Percentiles rank a stretch among this genome's conserved stretches.
Conservation (phyloP, 2,888 invertebrate species). For the Andrena flavipes region DNA sequence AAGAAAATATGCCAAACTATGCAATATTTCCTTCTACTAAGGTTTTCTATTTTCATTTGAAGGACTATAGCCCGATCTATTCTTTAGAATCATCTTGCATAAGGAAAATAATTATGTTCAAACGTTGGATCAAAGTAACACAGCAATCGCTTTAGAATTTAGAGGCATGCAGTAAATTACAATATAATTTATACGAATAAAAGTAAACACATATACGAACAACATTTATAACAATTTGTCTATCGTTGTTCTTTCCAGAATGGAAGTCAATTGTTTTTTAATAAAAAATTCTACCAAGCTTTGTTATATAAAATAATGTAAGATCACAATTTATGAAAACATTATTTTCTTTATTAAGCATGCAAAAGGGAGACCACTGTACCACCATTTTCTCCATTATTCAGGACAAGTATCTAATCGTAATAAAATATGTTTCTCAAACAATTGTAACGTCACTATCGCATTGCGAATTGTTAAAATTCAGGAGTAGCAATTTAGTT, state of each 20-base stretch:
- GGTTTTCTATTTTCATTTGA: too few relatives aligned
- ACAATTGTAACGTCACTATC: background rate
- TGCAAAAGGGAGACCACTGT: conserved; percentile 32
- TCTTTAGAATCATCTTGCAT: conserved; percentile 18
- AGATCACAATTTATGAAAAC: conserved; percentile 14
- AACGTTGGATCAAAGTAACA: conserved; percentile 19
- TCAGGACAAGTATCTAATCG: conserved; percentile 16
- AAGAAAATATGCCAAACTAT: too few relatives aligned
- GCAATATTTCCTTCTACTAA: too few relatives aligned
- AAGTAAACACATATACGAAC: conserved; percentile 1
- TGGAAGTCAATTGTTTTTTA: background rate
- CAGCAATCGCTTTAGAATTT: conserved; percentile 23
- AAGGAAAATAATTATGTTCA: conserved; percentile 1
- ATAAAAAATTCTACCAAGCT: conserved; percentile 14
- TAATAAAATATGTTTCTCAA: conserved; percentile 4
- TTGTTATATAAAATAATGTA: conserved; percentile 16
- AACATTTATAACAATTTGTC: background rate
- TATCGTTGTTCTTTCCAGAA: background rate
- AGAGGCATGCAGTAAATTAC: conserved; percentile 37
- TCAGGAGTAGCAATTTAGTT: background rate
- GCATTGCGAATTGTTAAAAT: conserved; percentile 10
- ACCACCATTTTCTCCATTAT: conserved; percentile 27
- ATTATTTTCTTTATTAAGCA: conserved; percentile 31
- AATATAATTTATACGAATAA: conserved; percentile 20
- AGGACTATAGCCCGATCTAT: too few relatives aligned